Base-by-base conservation (phyloP, 1,140 invertebrate species). In the Rhopalosiphum padi region DNA sequence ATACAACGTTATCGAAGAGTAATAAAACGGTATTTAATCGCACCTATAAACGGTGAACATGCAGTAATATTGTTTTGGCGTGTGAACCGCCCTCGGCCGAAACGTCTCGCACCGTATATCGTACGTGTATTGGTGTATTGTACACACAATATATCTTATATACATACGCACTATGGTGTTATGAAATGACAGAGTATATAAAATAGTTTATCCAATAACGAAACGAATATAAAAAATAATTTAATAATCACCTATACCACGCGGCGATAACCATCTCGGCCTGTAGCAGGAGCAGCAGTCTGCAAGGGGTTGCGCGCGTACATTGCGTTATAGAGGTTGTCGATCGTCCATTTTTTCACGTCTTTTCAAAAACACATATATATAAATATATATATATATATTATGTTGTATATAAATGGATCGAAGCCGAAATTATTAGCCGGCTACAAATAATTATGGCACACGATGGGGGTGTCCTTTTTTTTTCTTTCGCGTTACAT, bases 181-280 rank as follows among this genome's bases (percentile, higher is more conserved):
- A n/a, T 55, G 90, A 82, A 83, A 93, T 93, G 93, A 93, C 93
- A 93, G 60, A 46, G 30, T 87, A 43, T 48, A 46, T 87, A 46
- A 46, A 46, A 48, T n/a, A 25, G 86, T 55, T 53, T 82, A 82
- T 37, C 68, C 35, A 85, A 77, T 68, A 89, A 60, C 22, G 25
- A 51, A 51, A 77, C 41, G 37, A n/a, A 90, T 87, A 93, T 53
- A 48, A 25, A 87, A 77, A 48, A 93, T 35, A 53, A 68, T 90
- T 93, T 90, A 90, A 90, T 93, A 90, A 93, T 48, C 77, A 90
- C 48, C 77, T 93, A 83, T 46, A 77, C 60, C 60, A 77, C 60
- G 15, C 30, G 11, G 35, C 53, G 55, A 37, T 77, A 77, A 77
- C 60, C 30, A 77, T 77, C 60, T 77, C 30, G n/a, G n/a, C 60